Evolutionary conservation across 2,113 vertebrate genomes (phyloP), one percentile per base, ranked within the genome.

Genomic region (Bagarius yarrelli): DNA sequence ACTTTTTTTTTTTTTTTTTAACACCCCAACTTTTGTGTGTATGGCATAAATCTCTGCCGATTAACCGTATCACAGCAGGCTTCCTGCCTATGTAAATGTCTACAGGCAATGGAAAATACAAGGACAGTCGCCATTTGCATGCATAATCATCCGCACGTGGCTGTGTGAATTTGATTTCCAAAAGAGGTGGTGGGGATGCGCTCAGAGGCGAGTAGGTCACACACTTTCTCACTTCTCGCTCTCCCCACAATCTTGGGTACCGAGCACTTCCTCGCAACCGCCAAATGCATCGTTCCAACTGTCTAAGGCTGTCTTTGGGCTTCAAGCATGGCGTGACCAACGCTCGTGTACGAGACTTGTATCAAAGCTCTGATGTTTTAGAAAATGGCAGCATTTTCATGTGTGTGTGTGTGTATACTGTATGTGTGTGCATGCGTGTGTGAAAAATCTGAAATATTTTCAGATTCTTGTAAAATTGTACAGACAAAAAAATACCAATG

Each of bases 121-220:
- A 79, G 74, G 85, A 78, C 83, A 71, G 71, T 61, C 71, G 64
- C n/a, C 79, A 92, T 94, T 93, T 93, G 92, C 91, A 93, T 93
- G 84, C 83, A 84, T 84, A 89, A 81, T 84, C 87, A 88, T 2
- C 61, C 81, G 72, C 56, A 72, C 85, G 86, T 83, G 74, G 77
- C 81, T 82, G n/a, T 21, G 85, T 64, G 66, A 83, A 93, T 94
- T 94, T 92, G 93, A 82, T 93, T 93, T 89, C 91, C 92, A 93
- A 93, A 94, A 83, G 87, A 87, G 90, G 76, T 30, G 81, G 67
- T 69, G 63, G 83, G 44, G 79, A 82, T 57, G n/a, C 67, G n/a
- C 21, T 69, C 57, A 36, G 25, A 25, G 27, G 9, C n/a, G n/a
- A 73, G 8, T 47, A 57, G 69, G 47, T 78, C n/a, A 57, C 70